Conservation (phyloP, 2,797 vertebrate genomes). For the Syncerus caffer region DNA sequence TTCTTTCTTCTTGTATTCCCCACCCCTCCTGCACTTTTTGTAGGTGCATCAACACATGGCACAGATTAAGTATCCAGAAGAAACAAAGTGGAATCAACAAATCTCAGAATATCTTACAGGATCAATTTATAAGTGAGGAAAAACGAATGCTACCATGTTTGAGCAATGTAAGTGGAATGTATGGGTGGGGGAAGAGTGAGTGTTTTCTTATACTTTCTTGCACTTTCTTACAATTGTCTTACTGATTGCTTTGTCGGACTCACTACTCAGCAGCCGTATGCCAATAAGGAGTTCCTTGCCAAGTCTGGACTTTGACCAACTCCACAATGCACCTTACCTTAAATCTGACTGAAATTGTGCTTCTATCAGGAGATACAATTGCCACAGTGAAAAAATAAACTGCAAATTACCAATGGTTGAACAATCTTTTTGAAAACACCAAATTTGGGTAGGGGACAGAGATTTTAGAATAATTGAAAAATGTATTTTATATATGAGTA, state of each 20-base stretch:
- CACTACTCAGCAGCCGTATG: not conserved
- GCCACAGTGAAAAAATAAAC: not conserved
- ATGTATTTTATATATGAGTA: not conserved
- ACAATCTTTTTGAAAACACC: not conserved
- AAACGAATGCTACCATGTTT: fast-evolving
- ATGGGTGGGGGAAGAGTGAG: too few relatives aligned
- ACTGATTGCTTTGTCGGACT: not conserved
- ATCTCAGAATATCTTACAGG: not conserved
- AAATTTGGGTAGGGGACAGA: not conserved
- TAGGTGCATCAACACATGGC: not conserved
- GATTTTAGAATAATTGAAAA: not conserved
- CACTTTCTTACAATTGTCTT: not conserved
- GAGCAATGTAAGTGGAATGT: not conserved
- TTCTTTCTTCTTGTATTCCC: too few relatives aligned
- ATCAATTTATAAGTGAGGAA: not conserved
- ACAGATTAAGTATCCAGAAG: not conserved
- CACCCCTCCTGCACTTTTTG: not conserved
- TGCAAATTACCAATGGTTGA: not conserved
- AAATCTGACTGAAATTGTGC: not conserved
- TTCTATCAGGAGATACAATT: not conserved
- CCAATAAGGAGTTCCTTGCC: not conserved
- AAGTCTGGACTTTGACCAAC: not conserved
- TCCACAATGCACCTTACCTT: not conserved
- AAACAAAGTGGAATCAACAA: not conserved
- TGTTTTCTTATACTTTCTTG: not conserved